These are phyloP conservation scores for Eremophila alpestris DNA, from an alignment of 2,797 vertebrate species.

Conservation along the genomic window DNA sequence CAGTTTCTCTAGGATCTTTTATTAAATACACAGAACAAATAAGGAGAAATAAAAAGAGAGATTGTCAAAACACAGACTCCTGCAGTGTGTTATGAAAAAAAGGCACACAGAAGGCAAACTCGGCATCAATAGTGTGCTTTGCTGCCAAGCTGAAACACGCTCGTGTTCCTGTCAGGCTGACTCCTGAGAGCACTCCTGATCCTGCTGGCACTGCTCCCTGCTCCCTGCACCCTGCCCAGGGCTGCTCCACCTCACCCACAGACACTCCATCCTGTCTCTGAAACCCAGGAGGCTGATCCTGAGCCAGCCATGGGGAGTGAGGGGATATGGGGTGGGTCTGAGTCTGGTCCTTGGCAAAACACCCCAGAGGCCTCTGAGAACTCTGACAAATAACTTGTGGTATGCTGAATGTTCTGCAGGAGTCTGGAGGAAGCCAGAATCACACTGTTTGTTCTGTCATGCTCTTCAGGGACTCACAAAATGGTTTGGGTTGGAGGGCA, in stretches of 20 bases:
- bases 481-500: neutral
- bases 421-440: neutral
- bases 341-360: neutral
- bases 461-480: neutral
- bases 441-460: neutral
- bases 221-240: neutral
- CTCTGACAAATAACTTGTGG: neutral
- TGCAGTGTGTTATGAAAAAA: neutral
- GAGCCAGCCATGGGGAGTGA: neutral
- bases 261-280: neutral
- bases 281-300: neutral
- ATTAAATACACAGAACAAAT: neutral
- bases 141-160: neutral
- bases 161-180: neutral
- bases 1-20: neutral
- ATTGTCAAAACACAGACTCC: slow-evolving; percentile 27
- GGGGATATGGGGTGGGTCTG: neutral
- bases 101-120: neutral
- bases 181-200: neutral
- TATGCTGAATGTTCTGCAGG: neutral
- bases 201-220: neutral
- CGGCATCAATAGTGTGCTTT: neutral
- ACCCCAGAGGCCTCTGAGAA: neutral
- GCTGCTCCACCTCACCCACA: neutral
- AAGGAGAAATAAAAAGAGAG: slow-evolving; percentile 17